These are phyloP conservation scores for Aporophyla lueneburgensis DNA, from an alignment of 2,888 invertebrate species.

Conservation along the genomic window DNA sequence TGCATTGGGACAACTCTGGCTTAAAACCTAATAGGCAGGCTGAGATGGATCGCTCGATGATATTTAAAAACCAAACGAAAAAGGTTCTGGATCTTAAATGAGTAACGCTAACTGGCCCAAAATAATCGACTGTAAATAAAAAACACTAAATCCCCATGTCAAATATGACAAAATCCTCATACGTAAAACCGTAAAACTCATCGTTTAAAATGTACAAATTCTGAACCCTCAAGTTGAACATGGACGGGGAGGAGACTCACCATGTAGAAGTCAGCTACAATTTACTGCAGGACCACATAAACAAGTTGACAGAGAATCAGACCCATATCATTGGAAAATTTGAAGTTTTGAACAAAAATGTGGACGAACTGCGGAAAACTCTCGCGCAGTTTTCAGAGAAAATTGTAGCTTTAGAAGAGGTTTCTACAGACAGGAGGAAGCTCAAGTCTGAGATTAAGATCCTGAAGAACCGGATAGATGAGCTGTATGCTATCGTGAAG, in stretches of 20 bases:
- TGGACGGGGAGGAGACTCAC: constrained; percentile 68
- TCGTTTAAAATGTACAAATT: constrained; percentile 60
- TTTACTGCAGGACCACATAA: constrained; percentile 76
- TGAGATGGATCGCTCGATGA: background rate
- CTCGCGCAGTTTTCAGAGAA: constrained; percentile 78
- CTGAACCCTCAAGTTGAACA: constrained; percentile 57
- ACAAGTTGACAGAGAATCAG: constrained; percentile 79
- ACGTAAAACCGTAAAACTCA: constrained; percentile 16
- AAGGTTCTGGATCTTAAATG: background rate
- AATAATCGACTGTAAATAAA: constrained; percentile 34
- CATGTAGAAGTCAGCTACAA: constrained; percentile 71
- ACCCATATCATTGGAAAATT: constrained; percentile 77
- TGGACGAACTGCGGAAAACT: constrained; percentile 78
- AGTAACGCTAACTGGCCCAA: constrained; percentile 31
- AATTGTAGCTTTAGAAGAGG: constrained; percentile 77
- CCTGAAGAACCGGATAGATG: constrained; percentile 82
- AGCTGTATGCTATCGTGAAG: constrained; percentile 82
- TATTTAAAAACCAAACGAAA: background rate
- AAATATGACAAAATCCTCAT: constrained; percentile 52
- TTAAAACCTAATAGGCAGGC: background rate
- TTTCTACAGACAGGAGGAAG: constrained; percentile 74
- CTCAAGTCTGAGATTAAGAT: constrained; percentile 77
- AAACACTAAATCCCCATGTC: constrained; percentile 42
- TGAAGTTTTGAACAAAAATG: constrained; percentile 77
- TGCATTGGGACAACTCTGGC: background rate